Evolutionary conservation across 2,888 invertebrate genomes (phyloP).

Genomic region (Candidula unifasciata): DNA sequence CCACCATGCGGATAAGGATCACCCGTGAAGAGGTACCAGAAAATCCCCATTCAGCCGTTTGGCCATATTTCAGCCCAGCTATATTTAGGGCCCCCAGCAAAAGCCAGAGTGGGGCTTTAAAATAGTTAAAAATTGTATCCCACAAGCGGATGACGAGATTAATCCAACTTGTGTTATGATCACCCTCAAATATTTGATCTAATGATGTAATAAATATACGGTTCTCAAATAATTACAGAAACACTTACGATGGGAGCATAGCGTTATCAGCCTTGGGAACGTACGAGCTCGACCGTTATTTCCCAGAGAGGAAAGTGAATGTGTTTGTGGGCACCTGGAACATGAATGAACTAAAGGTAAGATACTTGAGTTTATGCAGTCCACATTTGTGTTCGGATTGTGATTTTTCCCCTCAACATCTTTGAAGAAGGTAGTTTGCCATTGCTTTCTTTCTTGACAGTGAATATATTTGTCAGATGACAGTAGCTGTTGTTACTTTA

Average conservation of each 20-base stretch:
- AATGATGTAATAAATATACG: too few species aligned
- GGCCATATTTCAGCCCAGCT: too few species aligned
- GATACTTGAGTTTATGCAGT: conserved; percentile 54
- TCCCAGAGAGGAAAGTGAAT: conserved; percentile 90
- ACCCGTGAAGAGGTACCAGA: too few species aligned
- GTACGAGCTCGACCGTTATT: conserved; percentile 89
- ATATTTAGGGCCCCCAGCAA: too few species aligned
- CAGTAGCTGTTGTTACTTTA: neutral
- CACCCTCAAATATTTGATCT: too few species aligned
- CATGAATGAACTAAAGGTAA: conserved; percentile 93
- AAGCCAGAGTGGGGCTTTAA: too few species aligned
- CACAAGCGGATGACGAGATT: too few species aligned
- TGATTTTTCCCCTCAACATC: neutral
- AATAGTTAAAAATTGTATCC: too few species aligned
- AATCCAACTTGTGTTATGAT: too few species aligned
- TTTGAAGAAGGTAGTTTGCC: neutral
- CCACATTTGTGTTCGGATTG: neutral
- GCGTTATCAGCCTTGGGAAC: conserved; percentile 85
- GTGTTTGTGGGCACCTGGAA: conserved; percentile 97
- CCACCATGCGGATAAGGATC: too few species aligned
- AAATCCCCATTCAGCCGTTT: too few species aligned
- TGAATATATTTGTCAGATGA: neutral
- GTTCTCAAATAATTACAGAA: conserved; percentile 56
- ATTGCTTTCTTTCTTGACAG: neutral
- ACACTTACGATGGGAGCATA: conserved; percentile 64